Percentiles rank a stretch among this genome's conserved stretches.
These are phyloP conservation scores for Misgurnus anguillicaudatus DNA, from an alignment of 2,113 vertebrate genomes.

Conservation along the genomic window DNA sequence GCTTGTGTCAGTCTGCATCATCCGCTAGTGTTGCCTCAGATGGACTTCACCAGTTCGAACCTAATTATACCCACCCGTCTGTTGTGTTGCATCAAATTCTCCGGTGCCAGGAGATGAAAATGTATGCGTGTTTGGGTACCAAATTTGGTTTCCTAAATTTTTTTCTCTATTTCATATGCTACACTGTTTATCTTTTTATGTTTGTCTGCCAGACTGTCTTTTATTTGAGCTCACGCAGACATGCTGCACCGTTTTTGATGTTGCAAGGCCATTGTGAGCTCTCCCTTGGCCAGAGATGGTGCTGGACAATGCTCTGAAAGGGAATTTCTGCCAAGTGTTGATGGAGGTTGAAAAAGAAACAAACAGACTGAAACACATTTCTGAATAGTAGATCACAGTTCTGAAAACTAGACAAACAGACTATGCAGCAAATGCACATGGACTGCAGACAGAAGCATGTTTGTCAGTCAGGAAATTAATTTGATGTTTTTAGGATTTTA, in stretches of 20 bases:
- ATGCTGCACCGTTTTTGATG: constrained; percentile 49
- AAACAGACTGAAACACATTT: constrained; percentile 61
- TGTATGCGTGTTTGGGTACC: background rate
- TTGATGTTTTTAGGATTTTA: background rate
- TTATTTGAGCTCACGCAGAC: background rate
- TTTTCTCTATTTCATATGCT: constrained; percentile 17
- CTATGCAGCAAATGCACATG: background rate
- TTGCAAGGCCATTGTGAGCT: constrained; percentile 49
- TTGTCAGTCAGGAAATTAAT: constrained; percentile 36
- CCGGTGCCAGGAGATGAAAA: constrained; percentile 55
- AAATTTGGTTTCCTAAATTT: constrained; percentile 18
- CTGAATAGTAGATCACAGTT: constrained; percentile 55
- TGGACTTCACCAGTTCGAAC: constrained; percentile 54
- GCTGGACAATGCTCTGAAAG: constrained; percentile 52
- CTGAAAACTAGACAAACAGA: constrained; percentile 47
- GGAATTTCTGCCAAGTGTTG: constrained; percentile 67
- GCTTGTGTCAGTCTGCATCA: constrained; percentile 37
- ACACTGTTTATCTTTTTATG: background rate
- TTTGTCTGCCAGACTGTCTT: constrained; percentile 11
- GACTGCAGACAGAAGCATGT: constrained; percentile 47
- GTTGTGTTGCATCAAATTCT: constrained; percentile 53
- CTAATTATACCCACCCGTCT: constrained; percentile 67
- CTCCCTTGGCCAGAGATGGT: constrained; percentile 52
- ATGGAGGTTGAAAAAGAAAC: constrained; percentile 66
- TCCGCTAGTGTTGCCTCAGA: constrained; percentile 42